These are phyloP conservation scores for Aeoliscus strigatus DNA, from an alignment of 2,797 vertebrate genomes.

Conservation along the genomic window DNA sequence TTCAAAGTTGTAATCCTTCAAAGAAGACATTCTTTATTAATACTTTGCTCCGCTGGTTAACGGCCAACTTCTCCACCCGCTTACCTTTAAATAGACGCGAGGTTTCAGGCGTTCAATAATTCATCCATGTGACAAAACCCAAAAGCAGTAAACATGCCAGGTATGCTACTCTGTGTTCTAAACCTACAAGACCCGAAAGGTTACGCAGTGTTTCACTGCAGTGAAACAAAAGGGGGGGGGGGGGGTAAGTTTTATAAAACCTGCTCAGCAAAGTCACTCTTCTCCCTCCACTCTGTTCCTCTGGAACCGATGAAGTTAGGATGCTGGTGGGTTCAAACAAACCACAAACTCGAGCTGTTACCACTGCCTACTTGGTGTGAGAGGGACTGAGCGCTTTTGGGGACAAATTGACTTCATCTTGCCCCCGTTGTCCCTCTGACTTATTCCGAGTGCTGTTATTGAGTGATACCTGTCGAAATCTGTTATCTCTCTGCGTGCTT, in stretches of 20 bases:
- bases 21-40: slow-evolving; percentile 1
- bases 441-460: slow-evolving; percentile 9
- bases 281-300: background rate
- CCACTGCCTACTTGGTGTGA: background rate
- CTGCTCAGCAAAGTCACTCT: background rate
- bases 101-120: slow-evolving; percentile 14
- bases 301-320: too few species aligned
- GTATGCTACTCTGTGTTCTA: background rate
- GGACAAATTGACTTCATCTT: slow-evolving; percentile 23
- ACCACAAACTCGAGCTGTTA: too few species aligned
- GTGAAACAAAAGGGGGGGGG: background rate
- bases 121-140: slow-evolving; percentile 3
- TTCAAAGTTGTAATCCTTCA: background rate
- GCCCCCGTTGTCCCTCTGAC: slow-evolving; percentile 11
- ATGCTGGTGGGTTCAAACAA: too few species aligned
- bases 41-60: slow-evolving; percentile 9
- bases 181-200: slow-evolving; percentile 1
- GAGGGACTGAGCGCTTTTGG: background rate
- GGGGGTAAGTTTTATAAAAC: background rate
- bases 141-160: slow-evolving; percentile 4
- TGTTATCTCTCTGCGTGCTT: slow-evolving; percentile 1
- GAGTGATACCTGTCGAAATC: slow-evolving; percentile 32
- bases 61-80: background rate
- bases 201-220: background rate
- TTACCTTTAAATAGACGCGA: slow-evolving; percentile 16